Conservation (phyloP, 2,797 vertebrate species). For the Rallus crepitans region DNA sequence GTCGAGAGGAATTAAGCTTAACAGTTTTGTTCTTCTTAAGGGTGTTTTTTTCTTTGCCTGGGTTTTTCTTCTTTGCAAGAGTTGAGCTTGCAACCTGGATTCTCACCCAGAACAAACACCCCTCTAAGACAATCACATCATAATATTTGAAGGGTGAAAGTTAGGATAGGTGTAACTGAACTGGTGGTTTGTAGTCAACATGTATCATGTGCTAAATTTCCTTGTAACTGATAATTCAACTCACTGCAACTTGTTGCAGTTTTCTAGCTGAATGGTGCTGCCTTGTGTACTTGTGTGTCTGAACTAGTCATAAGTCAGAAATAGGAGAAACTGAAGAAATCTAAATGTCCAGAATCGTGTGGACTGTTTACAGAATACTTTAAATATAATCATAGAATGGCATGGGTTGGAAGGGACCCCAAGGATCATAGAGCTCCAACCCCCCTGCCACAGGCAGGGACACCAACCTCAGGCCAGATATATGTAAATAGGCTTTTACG, state of each 20-base stretch:
- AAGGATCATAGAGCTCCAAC: too few species aligned
- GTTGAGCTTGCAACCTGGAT: background rate
- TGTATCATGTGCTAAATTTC: background rate
- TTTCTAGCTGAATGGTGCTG: background rate
- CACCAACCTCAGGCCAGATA: too few species aligned
- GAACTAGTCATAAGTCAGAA: background rate
- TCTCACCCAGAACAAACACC: background rate
- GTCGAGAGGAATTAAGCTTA: background rate
- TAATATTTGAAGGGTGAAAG: background rate
- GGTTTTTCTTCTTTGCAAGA: background rate
- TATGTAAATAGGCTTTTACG: background rate
- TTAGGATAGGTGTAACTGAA: background rate
- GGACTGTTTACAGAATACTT: background rate
- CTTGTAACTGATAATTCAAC: background rate
- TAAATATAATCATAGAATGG: background rate
- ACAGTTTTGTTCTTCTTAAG: background rate
- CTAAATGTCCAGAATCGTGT: background rate
- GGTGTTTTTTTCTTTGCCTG: too few species aligned
- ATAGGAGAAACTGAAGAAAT: too few species aligned
- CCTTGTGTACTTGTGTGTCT: background rate
- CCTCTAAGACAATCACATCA: background rate
- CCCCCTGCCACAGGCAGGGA: too few species aligned
- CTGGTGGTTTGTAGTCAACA: rapidly evolving
- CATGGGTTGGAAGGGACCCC: too few species aligned
- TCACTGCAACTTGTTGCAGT: background rate